Conservation (phyloP, 2,113 vertebrate species). For the Neodontobutis hainanensis region DNA sequence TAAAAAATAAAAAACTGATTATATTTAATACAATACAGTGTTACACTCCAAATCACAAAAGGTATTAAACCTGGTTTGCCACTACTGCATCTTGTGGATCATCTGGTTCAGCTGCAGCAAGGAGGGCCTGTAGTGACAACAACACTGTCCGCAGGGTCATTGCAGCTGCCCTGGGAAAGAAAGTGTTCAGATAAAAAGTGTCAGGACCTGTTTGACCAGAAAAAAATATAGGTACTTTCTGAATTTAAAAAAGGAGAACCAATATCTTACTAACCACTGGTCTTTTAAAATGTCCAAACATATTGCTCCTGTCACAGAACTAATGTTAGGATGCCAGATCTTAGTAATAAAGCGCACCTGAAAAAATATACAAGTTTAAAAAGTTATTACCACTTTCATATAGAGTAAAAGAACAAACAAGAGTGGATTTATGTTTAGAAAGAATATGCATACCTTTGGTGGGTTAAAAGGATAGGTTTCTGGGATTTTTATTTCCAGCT, state of each 20-base stretch:
- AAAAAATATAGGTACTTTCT: background rate
- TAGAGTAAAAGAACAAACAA: background rate
- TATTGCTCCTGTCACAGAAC: slow-evolving; percentile 98
- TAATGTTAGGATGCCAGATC: slow-evolving; percentile 99
- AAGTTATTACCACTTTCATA: background rate
- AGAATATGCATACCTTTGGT: slow-evolving; percentile 86
- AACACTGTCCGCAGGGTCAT: slow-evolving; percentile 98
- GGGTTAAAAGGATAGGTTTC: slow-evolving; percentile 99
- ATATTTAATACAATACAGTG: too few species aligned
- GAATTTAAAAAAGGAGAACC: background rate
- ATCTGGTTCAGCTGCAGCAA: slow-evolving; percentile 96
- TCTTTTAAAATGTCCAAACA: slow-evolving; percentile 99
- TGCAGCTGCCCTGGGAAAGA: slow-evolving; percentile 89
- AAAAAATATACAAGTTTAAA: slow-evolving; percentile 29
- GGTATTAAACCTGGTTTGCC: slow-evolving; percentile 90
- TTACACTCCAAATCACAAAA: background rate
- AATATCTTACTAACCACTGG: slow-evolving; percentile 89
- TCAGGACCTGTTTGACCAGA: background rate
- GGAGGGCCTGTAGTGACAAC: slow-evolving; percentile 93
- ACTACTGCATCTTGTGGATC: slow-evolving; percentile 98
- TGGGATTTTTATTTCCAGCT: slow-evolving; percentile 99
- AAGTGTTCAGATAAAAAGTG: background rate
- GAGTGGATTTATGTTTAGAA: background rate
- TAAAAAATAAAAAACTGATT: background rate
- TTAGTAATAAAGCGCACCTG: slow-evolving; percentile 99